Percentiles rank a stretch among this genome's conserved stretches.
These are phyloP conservation scores for Silurus asotus DNA, from an alignment of 2,113 vertebrate genomes.

Conservation along the genomic window DNA sequence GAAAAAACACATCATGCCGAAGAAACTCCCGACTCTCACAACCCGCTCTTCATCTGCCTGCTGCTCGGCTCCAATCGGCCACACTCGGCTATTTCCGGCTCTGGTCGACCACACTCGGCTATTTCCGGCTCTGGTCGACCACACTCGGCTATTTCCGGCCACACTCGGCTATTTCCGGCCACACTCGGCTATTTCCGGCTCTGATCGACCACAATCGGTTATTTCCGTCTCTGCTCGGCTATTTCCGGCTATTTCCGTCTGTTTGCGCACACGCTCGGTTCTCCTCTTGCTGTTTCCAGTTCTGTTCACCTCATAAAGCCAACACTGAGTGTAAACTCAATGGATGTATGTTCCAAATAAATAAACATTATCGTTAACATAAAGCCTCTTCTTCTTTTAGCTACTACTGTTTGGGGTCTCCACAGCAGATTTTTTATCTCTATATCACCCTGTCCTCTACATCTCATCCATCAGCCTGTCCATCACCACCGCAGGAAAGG, in stretches of 20 bases:
- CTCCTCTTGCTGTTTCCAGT: constrained; percentile 2
- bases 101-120: neutral
- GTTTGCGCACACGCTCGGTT: neutral
- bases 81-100: neutral
- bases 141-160: neutral
- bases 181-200: too few species aligned
- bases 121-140: constrained; percentile 8
- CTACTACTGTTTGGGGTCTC: too few species aligned
- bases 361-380: neutral
- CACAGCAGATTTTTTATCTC: too few species aligned
- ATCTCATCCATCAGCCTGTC: too few species aligned
- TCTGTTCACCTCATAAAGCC: neutral
- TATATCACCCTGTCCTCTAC: too few species aligned
- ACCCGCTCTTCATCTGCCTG: constrained; percentile 18
- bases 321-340: neutral
- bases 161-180: neutral
- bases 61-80: neutral
- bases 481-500: too few species aligned
- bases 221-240: neutral
- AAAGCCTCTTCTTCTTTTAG: too few species aligned
- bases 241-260: neutral
- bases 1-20: constrained; percentile 30
- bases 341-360: neutral
- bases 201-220: neutral
- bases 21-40: constrained; percentile 21